These are phyloP conservation scores for Cassiopea andromeda DNA, from an alignment of 30 jellyfish, hydroid and myxozoan genomes.

Conservation along the genomic window DNA sequence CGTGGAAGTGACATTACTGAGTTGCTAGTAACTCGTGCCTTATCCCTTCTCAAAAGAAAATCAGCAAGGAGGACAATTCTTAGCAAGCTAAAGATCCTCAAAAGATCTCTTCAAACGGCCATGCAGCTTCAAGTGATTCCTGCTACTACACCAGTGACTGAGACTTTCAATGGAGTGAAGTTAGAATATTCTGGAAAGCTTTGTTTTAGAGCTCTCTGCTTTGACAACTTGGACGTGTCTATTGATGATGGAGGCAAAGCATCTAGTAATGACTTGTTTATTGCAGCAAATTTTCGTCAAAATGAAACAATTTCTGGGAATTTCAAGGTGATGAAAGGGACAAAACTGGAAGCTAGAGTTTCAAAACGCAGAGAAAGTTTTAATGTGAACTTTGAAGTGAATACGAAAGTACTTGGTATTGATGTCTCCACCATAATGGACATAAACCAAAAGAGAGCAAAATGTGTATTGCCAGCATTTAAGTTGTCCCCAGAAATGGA, in stretches of 20 bases:
- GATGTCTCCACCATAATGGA: slow-evolving; percentile 3
- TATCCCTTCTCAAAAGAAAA: background rate
- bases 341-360: slow-evolving; percentile 27
- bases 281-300: slow-evolving; percentile 21
- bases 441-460: slow-evolving; percentile 5
- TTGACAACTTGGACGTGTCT: slow-evolving; percentile 16
- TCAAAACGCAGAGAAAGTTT: slow-evolving; percentile 16
- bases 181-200: slow-evolving; percentile 33
- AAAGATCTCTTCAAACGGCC: slow-evolving; percentile 11
- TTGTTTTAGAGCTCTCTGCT: slow-evolving; percentile 63
- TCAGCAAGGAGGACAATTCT: slow-evolving; percentile 12
- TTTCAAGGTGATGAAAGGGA: slow-evolving; percentile 28
- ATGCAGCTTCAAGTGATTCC: slow-evolving; percentile 18
- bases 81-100: slow-evolving; percentile 16
- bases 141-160: background rate
- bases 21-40: slow-evolving; percentile 26
- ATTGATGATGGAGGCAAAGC: slow-evolving; percentile 9
- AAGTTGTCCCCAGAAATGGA: background rate
- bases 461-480: slow-evolving; percentile 17
- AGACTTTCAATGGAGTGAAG: slow-evolving; percentile 20
- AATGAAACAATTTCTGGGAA: slow-evolving; percentile 36
- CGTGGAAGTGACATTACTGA: slow-evolving; percentile 33
- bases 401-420: slow-evolving; percentile 10
- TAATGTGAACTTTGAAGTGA: slow-evolving; percentile 4
- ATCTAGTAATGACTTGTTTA: slow-evolving; percentile 5